These are phyloP conservation scores for Adineta ricciae DNA, from an alignment of 2,888 invertebrate species.

Conservation along the genomic window DNA sequence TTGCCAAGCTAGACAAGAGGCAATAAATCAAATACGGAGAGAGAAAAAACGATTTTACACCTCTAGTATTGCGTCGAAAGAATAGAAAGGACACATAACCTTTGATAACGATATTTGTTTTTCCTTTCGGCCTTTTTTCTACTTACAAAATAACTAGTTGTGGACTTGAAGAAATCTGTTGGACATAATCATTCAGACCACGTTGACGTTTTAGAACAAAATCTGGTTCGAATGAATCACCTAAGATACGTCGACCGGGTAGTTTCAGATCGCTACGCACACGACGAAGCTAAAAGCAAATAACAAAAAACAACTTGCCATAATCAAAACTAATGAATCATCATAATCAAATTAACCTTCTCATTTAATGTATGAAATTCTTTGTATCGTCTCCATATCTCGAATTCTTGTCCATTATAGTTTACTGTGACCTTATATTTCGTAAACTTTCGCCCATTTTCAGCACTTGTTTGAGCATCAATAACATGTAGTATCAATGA, in stretches of 20 bases:
- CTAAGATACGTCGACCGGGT: slow-evolving; percentile 26
- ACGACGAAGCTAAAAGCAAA: neutral
- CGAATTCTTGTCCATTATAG: neutral
- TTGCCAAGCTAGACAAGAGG: neutral
- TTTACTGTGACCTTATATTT: slow-evolving; percentile 10
- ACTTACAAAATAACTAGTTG: slow-evolving; percentile 27
- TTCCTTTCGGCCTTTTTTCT: too few relatives aligned
- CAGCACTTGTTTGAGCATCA: slow-evolving; percentile 5
- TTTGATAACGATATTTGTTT: too few relatives aligned
- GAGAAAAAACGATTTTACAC: neutral
- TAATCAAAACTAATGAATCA: too few relatives aligned
- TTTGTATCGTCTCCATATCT: slow-evolving; percentile 29
- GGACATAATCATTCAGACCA: slow-evolving; percentile 23
- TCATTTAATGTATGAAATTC: slow-evolving; percentile 32
- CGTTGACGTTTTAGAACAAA: slow-evolving; percentile 26
- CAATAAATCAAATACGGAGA: neutral
- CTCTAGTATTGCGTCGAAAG: neutral
- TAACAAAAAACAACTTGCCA: neutral
- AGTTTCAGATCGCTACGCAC: slow-evolving; percentile 20
- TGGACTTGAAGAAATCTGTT: neutral
- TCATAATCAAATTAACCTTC: neutral
- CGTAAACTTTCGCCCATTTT: neutral
- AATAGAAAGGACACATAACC: neutral
- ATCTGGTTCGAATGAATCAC: slow-evolving; percentile 26
- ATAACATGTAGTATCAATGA: neutral